Conservation (phyloP, 2,888 invertebrate genomes). For the Nesidiocoris tenuis region DNA sequence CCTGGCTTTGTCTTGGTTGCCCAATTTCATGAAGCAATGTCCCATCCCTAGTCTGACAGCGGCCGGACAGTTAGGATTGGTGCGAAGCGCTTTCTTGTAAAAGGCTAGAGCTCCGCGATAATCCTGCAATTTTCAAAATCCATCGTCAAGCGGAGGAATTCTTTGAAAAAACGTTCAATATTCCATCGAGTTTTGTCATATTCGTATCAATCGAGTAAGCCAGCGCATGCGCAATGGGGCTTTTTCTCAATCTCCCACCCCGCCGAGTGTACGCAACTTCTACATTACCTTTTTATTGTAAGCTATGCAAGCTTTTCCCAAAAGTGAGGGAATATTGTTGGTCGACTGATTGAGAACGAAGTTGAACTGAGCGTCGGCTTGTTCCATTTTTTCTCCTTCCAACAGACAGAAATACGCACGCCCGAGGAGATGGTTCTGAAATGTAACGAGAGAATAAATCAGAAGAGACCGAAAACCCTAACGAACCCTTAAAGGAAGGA, state of each 20-base stretch:
- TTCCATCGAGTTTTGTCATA: no score
- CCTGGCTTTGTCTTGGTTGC: conserved; percentile 92
- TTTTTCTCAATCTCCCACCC: not conserved
- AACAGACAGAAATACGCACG: conserved; percentile 96
- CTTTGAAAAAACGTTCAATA: no score
- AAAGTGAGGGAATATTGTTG: conserved; percentile 92
- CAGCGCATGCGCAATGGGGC: not conserved
- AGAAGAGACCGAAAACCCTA: no score
- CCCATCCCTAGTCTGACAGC: conserved; percentile 97
- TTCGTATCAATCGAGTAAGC: not conserved
- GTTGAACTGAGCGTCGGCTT: conserved; percentile 99
- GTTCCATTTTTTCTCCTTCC: conserved; percentile 99
- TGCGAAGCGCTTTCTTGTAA: conserved; percentile 94
- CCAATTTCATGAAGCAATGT: conserved; percentile 95
- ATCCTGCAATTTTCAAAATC: conserved; percentile 57
- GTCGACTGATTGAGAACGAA: conserved; percentile 95
- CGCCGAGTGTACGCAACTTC: not conserved
- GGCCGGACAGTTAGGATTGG: conserved; percentile 95
- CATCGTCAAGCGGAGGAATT: no score
- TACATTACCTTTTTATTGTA: conserved; percentile 78
- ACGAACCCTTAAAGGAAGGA: no score
- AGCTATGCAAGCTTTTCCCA: conserved; percentile 98
- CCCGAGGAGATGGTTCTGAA: conserved; percentile 91
- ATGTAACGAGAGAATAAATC: conserved; percentile 43
- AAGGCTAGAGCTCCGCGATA: conserved; percentile 93